Conservation (phyloP, 2,113 vertebrate genomes). For the Clupea harengus region DNA sequence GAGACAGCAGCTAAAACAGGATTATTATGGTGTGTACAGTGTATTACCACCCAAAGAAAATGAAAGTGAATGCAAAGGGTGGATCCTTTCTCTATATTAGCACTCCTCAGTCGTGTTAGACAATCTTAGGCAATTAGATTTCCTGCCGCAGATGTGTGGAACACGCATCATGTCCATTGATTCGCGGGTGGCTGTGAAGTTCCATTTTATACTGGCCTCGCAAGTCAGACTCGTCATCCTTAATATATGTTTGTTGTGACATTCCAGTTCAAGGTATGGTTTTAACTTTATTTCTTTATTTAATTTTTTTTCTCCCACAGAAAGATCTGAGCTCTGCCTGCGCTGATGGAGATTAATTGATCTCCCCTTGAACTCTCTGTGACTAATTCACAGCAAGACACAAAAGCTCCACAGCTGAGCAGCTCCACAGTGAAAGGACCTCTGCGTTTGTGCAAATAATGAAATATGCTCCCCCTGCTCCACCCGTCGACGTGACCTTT, state of each 20-base stretch:
- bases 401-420: background rate
- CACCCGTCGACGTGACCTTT: constrained; percentile 50
- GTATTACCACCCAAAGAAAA: background rate
- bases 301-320: background rate
- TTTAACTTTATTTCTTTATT: background rate
- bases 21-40: background rate
- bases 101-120: background rate
- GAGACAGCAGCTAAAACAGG: background rate
- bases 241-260: background rate
- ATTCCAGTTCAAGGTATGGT: background rate
- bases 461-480: background rate
- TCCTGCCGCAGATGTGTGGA: background rate
- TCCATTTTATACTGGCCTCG: background rate
- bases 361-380: background rate
- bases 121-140: background rate
- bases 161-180: background rate
- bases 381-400: background rate
- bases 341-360: constrained; percentile 1
- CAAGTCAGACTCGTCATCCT: background rate
- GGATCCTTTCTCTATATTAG: background rate
- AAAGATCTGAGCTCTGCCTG: background rate
- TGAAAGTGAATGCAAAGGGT: background rate
- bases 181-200: background rate
- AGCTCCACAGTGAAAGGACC: background rate
- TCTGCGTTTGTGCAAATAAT: background rate